Conservation (phyloP, 2,113 vertebrate genomes). For the Corvus hawaiiensis region DNA sequence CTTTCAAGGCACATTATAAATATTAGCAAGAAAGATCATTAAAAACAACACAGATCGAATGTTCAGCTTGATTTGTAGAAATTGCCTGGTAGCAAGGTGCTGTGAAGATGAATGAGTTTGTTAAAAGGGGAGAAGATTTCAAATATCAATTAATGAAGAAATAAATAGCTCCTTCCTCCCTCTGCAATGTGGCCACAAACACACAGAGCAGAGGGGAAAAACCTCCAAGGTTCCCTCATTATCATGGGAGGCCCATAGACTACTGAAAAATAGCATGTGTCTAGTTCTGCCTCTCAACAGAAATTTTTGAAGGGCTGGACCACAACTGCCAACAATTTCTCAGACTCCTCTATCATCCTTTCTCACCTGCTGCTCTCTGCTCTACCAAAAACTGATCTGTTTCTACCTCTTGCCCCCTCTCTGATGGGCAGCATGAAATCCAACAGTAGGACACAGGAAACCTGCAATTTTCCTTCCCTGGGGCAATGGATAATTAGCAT, state of each 20-base stretch:
- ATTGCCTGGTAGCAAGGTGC: constrained; percentile 21
- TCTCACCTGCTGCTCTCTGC: neutral
- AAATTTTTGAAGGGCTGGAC: neutral
- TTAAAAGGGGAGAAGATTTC: constrained; percentile 18
- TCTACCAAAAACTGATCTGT: neutral
- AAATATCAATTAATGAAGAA: neutral
- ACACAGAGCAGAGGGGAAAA: neutral
- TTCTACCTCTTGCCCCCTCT: neutral
- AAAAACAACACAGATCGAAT: constrained; percentile 41
- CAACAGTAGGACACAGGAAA: neutral
- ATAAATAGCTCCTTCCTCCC: neutral
- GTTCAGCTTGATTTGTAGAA: constrained; percentile 29
- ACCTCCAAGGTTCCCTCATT: neutral
- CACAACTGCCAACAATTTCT: neutral
- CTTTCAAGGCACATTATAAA: constrained; percentile 29
- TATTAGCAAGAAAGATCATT: constrained; percentile 44
- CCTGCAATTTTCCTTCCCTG: neutral
- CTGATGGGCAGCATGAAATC: neutral
- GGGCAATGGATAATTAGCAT: neutral
- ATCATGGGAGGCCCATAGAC: neutral
- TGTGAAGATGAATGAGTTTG: constrained; percentile 45
- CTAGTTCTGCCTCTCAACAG: neutral
- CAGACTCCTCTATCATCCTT: neutral
- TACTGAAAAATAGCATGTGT: neutral
- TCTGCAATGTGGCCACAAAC: neutral